phyloP scores from a whole-genome alignment of 2,797 vertebrate genomes.

The Prunella strophiata region DNA sequence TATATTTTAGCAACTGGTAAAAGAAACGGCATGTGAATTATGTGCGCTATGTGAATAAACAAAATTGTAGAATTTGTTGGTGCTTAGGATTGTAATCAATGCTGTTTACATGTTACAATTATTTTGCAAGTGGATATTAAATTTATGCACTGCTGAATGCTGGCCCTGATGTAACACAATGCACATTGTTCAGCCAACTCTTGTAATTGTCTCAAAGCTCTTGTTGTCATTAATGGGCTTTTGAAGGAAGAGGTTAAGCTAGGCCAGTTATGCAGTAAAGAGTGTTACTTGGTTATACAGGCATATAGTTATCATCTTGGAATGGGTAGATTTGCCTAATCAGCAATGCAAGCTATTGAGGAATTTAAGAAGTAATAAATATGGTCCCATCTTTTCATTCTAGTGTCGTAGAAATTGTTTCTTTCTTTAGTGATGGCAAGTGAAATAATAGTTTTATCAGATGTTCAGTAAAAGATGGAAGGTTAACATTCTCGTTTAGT shows the following conservation, averaged over 20 bases:
- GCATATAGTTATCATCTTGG: not conserved
- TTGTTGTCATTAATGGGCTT: fast-evolving
- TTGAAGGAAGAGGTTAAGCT: not conserved
- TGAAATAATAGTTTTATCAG: not conserved
- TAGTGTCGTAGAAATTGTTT: not conserved
- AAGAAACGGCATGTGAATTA: not conserved
- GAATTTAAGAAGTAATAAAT: not conserved
- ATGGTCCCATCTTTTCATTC: not conserved
- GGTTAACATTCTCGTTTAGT: not conserved
- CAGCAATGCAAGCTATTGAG: not conserved
- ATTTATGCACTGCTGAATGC: not conserved
- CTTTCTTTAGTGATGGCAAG: not conserved
- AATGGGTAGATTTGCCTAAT: not conserved
- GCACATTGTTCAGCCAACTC: not conserved
- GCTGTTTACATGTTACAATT: not conserved
- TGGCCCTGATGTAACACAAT: not conserved
- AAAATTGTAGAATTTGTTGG: not conserved
- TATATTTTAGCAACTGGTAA: not conserved
- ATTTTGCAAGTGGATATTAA: not conserved
- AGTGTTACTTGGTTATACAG: not conserved
- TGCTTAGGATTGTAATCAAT: not conserved
- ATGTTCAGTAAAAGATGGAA: not conserved
- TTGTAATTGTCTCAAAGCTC: not conserved
- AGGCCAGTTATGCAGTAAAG: not conserved
- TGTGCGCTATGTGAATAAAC: not conserved